Base-by-base conservation (phyloP, 2,113 vertebrate species). In the Cyprinodon brontotheroides region DNA sequence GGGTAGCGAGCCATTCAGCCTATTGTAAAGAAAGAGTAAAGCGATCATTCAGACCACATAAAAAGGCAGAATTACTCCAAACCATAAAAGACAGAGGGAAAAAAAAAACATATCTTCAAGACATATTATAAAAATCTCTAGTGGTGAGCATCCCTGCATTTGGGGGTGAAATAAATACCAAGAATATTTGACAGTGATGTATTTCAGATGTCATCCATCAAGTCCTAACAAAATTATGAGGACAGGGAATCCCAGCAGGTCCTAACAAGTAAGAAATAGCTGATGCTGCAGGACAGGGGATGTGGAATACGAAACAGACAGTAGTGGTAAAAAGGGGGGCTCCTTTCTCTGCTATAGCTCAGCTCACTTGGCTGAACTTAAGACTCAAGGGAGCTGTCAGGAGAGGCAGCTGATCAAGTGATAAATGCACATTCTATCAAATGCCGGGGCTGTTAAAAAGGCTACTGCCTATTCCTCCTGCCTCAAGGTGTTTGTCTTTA, bases 1-100 rank as follows among this genome's bases (percentile, higher is more conserved):
- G 45, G 97, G 96, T 77, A 98, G 92, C 11, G 98, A 97, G 74
- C 96, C 97, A 0, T 99, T 99, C 84, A 97, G 92, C 83, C 98
- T 99, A 92, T 0, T 3, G 78, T 3, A 36, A 74, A 39, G 68
- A 68, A 74, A 36, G 3, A 53, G n/a, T 17, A 36, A 70, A 22
- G 15, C 39, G 74, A 80, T 79, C 68, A 82, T 77, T 78, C 38
- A 84, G 70, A 85, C 65, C 45, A 69, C 20, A 65, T 82, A 38
- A 70, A 75, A 79, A 75, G 61, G 45, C 39, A 76, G 69, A 81
- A 81, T 75, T 74, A 75, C 77, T 72, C 29, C 61, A 80, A 61
- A 76, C 39, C 69, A 72, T 43, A 12, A 53, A 53, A 29, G 61
- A 68, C 22, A 57, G 41, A 64, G 3, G n/a, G 50, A n/a, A 60